Conservation (phyloP, 2,113 vertebrate genomes). For the Oostethus manadensis region DNA sequence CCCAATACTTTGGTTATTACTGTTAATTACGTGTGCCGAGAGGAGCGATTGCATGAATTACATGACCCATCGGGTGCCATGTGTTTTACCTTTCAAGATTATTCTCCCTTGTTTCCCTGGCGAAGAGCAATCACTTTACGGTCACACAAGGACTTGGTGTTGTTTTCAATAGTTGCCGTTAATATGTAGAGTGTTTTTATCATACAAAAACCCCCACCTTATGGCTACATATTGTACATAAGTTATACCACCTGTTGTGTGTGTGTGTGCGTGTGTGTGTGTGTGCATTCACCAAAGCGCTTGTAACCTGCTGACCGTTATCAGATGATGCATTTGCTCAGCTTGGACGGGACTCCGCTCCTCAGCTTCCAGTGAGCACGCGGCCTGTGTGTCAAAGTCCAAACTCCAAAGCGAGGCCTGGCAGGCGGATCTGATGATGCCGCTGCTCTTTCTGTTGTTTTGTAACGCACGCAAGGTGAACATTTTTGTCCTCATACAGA, state of each 20-base stretch:
- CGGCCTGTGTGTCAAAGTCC: constrained; percentile 45
- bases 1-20: too few relatives aligned
- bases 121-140: too few relatives aligned
- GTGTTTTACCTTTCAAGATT: too few relatives aligned
- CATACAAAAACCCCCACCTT: too few relatives aligned
- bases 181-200: too few relatives aligned
- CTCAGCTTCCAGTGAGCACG: constrained; percentile 26
- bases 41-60: too few relatives aligned
- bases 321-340: constrained; percentile 42
- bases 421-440: constrained; percentile 32
- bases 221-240: not conserved
- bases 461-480: constrained; percentile 9
- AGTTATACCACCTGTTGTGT: not conserved
- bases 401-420: constrained; percentile 59
- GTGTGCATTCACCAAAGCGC: not conserved
- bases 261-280: not conserved
- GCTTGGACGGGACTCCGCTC: constrained; percentile 26
- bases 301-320: constrained; percentile 16
- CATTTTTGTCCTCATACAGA: not conserved
- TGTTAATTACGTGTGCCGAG: too few relatives aligned
- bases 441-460: constrained; percentile 15
- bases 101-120: too few relatives aligned
- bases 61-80: too few relatives aligned
- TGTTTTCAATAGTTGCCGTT: too few relatives aligned
- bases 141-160: too few relatives aligned